Base-by-base conservation (phyloP, 1,140 invertebrate species). In the Hycleus phaleratus region DNA sequence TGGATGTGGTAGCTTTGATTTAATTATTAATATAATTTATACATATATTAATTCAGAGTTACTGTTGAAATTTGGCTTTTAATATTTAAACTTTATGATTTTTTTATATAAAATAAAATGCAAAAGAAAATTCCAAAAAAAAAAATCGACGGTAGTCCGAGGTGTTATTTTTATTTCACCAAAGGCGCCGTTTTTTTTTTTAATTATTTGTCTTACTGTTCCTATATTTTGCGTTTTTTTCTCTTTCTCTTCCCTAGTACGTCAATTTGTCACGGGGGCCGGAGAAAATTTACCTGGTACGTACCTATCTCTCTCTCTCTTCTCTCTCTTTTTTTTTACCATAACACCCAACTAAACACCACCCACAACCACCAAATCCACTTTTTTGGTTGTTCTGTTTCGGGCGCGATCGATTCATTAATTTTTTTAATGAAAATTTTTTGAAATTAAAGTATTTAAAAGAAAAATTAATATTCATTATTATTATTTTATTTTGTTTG, bases 271-370 rank as follows among this genome's bases (percentile, higher is more conserved):
- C 78, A 81, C 81, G 81, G 80, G 81, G 78, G 79, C 81, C 75
- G 82, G 80, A 81, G 81, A 83, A 77, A 82, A 81, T 81, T 78
- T 82, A 74, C 80, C 81, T 80, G 81, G 82, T 84, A 83, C 78
- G 82, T 84, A 82, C 70, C 62, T 66, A 52, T 68, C 62, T 65
- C 52, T 61, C 61, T 66, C 60, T 65, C 65, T 71, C 62, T 67
- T 32, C 32, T 32, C 32, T 32, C 32, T 32, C 32, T 32, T 32
- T 32, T 32, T 32, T 32, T 32, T 32, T 32, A 68, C 64, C 66
- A 68, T 68, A 65, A 70, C 68, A 70, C 71, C 64, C 66, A 69
- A 71, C 63, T 68, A 61, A 68, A 72, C 69, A 71, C 69, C 69
- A 70, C 63, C 62, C 62, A 68, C 67, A 69, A 65, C 64, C 63